Evolutionary conservation across 1,140 invertebrate species (phyloP).

Genomic region (Streblospio benedicti): DNA sequence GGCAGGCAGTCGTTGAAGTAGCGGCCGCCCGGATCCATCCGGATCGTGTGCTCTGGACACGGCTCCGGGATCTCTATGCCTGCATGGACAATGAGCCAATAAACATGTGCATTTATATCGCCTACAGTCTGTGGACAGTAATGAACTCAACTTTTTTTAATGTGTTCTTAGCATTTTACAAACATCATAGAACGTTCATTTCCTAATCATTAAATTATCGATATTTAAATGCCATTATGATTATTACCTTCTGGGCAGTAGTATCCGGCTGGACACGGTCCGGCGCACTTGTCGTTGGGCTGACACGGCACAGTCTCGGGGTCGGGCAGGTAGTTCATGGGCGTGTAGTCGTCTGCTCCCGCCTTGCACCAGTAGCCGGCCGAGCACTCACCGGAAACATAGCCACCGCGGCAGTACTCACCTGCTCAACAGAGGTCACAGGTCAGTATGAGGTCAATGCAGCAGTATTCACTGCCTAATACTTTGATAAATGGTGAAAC

Average conservation of each 20-base stretch:
- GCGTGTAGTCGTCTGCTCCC: slow-evolving; percentile 32
- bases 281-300: slow-evolving; percentile 32
- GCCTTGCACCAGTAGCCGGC: slow-evolving; percentile 43
- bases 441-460: not conserved
- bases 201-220: too few species aligned
- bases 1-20: slow-evolving; percentile 1
- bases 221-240: too few species aligned
- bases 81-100: too few species aligned
- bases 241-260: slow-evolving; percentile 10
- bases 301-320: slow-evolving; percentile 16
- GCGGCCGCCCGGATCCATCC: slow-evolving; percentile 9
- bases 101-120: too few species aligned
- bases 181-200: too few species aligned
- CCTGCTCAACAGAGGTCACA: not conserved
- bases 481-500: too few species aligned
- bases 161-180: too few species aligned
- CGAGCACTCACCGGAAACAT: slow-evolving; percentile 29
- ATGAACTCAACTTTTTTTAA: too few species aligned
- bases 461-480: too few species aligned
- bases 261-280: slow-evolving; percentile 29
- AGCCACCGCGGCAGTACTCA: slow-evolving; percentile 31
- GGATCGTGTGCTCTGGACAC: slow-evolving; percentile 35
- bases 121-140: too few species aligned
- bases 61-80: slow-evolving; percentile 24
- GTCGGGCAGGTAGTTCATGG: slow-evolving; percentile 22